phyloP scores from a whole-genome alignment of 2,888 invertebrate genomes.

The Ceramica pisi region DNA sequence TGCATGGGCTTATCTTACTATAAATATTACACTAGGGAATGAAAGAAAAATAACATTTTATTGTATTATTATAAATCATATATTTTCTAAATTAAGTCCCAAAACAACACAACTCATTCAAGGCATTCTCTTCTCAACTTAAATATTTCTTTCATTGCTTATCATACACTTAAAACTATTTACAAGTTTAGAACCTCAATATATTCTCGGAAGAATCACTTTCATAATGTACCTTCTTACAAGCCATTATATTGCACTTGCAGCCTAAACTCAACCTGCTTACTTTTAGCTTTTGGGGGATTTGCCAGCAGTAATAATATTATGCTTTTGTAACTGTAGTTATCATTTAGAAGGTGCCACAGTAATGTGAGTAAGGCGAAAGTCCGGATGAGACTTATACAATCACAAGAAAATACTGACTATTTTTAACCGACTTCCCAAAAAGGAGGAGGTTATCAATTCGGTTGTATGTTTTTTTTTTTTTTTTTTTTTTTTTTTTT shows the following conservation, averaged over 20 bases:
- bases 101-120: slow-evolving; percentile 81
- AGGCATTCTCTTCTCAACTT: slow-evolving; percentile 77
- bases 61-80: slow-evolving; percentile 65
- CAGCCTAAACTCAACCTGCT: slow-evolving; percentile 53
- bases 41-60: slow-evolving; percentile 22
- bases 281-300: slow-evolving; percentile 27
- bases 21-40: neutral
- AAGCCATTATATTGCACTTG: slow-evolving; percentile 62
- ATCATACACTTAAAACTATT: slow-evolving; percentile 74
- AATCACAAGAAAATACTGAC: slow-evolving; percentile 60
- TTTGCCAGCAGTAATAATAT: slow-evolving; percentile 22
- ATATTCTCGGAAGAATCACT: slow-evolving; percentile 59
- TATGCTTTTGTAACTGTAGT: slow-evolving; percentile 29
- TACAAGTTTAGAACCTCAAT: slow-evolving; percentile 72
- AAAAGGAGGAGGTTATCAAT: too few relatives aligned
- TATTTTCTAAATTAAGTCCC: slow-evolving; percentile 81
- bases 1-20: too few relatives aligned
- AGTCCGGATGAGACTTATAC: slow-evolving; percentile 34
- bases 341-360: slow-evolving; percentile 25
- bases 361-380: slow-evolving; percentile 46
- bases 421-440: too few relatives aligned
- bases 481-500: too few relatives aligned
- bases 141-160: slow-evolving; percentile 71
- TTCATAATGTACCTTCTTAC: slow-evolving; percentile 45
- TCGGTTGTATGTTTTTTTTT: too few relatives aligned